A percentile compares a stretch with the other conserved stretches of the same genome.
phyloP scores from a whole-genome alignment of 2,888 invertebrate genomes.

The Ormyrus labotus region DNA sequence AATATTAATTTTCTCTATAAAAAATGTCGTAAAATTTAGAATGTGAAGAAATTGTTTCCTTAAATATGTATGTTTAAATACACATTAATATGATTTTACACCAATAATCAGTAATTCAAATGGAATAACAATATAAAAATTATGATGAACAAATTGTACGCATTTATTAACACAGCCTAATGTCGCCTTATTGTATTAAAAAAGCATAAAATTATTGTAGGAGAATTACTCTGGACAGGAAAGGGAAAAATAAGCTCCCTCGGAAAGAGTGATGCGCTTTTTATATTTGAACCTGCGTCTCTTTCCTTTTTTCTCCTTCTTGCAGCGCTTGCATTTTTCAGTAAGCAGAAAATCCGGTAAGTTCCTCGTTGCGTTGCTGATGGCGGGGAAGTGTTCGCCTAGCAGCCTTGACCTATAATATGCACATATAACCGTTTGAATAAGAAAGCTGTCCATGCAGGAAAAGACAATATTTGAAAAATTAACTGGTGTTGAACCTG shows the following conservation, averaged over 20 bases:
- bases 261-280: conserved; percentile 76
- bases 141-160: background rate
- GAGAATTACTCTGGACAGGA: conserved; percentile 78
- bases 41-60: no score
- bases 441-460: background rate
- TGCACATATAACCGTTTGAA: background rate
- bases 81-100: no score
- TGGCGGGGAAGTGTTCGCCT: conserved; percentile 73
- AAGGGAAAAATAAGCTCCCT: conserved; percentile 78
- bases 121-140: no score
- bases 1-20: no score
- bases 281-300: conserved; percentile 76
- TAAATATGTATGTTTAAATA: no score
- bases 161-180: background rate
- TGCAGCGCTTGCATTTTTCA: conserved; percentile 68
- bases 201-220: no score
- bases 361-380: conserved; percentile 76
- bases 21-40: no score
- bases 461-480: conserved; percentile 2
- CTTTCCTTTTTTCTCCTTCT: conserved; percentile 67
- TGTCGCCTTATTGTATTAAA: background rate
- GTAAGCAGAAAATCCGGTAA: conserved; percentile 77
- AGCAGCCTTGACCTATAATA: conserved; percentile 76
- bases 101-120: no score
- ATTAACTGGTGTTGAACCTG: conserved; percentile 61